These are phyloP conservation scores for Drosophila meridionalis DNA, from an alignment of 2,888 invertebrate genomes.

Conservation along the genomic window DNA sequence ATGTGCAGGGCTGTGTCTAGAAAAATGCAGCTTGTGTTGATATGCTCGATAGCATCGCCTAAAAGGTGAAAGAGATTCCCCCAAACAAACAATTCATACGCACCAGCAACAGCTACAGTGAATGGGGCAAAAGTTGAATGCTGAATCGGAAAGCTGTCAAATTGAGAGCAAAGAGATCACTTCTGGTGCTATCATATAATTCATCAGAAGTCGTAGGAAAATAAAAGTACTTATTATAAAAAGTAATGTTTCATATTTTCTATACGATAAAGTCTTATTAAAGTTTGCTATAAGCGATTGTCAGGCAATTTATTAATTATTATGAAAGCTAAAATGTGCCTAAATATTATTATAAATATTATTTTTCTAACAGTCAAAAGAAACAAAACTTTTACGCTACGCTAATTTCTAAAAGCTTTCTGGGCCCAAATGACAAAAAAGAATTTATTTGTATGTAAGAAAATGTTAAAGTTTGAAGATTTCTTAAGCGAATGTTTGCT, in stretches of 20 bases:
- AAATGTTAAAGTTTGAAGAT: not conserved
- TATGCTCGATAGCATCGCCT: constrained; percentile 55
- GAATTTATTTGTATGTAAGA: not conserved
- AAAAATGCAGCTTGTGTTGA: constrained; percentile 57
- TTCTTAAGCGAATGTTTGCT: too few relatives aligned
- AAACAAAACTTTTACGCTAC: too few relatives aligned
- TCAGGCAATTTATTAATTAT: too few relatives aligned
- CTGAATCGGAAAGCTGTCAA: constrained; percentile 6
- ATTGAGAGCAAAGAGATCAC: not conserved
- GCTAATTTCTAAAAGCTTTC: not conserved
- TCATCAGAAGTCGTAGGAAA: not conserved
- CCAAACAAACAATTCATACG: constrained; percentile 18
- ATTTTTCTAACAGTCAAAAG: too few relatives aligned
- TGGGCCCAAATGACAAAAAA: not conserved
- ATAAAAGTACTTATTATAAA: not conserved
- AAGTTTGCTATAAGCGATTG: not conserved
- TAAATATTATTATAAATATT: too few relatives aligned
- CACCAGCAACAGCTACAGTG: not conserved
- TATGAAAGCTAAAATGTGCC: too few relatives aligned
- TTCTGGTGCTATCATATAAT: not conserved
- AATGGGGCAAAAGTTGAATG: not conserved
- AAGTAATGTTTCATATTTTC: not conserved
- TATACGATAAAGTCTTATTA: not conserved
- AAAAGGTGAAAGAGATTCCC: constrained; percentile 35
- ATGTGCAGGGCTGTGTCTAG: constrained; percentile 39